Base-by-base conservation (phyloP, 2,888 invertebrate genomes). In the Drosophila prolongata region DNA sequence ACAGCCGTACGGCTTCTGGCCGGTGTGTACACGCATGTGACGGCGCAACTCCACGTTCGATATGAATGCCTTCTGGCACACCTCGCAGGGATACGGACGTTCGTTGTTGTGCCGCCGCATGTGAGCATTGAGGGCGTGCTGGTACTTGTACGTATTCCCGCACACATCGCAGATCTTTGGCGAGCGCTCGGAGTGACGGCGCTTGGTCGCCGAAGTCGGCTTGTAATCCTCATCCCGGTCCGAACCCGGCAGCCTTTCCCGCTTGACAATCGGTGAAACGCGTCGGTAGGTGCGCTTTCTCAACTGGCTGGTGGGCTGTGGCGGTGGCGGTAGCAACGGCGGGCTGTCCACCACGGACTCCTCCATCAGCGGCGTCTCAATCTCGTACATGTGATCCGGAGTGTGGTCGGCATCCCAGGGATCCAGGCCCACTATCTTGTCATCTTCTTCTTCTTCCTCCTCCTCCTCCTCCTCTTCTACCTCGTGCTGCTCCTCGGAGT, bases 11-110 rank as follows among this genome's bases (percentile, higher is more conserved):
- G 92, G 92, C 73, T 92, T 92, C 24, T 91, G 90, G 0, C 92
- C 92, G 3, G 92, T 92, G 24, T 92, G 92, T 1, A 92, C 92
- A 2, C 92, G 89, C 91, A 92, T 92, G 49, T 92, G 92, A 0
- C 92, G 90, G 1, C 91, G 88, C 11, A 92, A 64, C 54, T 92
- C 92, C 1, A 92, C 92, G 34, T 91, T 90, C 1, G 92, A 92
- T 8, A 92, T 91, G 74, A 92, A 92, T 0, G 91, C 91, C 62
- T 91, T 91, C 2, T 91, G 90, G 53, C 92, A 92, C 47, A 92
- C 91, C 64, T 92, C 92, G 53, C 89, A 91, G 46, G 79, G 79
- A 67, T 87, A 92, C 3, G 91, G 91, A 1, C 90, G 90, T 19
- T 91, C 91, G 58, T 92, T 92, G 61, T 87, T 85, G 55, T 92